Base-by-base conservation (phyloP, 2,797 vertebrate genomes). In the Alosa sapidissima region DNA sequence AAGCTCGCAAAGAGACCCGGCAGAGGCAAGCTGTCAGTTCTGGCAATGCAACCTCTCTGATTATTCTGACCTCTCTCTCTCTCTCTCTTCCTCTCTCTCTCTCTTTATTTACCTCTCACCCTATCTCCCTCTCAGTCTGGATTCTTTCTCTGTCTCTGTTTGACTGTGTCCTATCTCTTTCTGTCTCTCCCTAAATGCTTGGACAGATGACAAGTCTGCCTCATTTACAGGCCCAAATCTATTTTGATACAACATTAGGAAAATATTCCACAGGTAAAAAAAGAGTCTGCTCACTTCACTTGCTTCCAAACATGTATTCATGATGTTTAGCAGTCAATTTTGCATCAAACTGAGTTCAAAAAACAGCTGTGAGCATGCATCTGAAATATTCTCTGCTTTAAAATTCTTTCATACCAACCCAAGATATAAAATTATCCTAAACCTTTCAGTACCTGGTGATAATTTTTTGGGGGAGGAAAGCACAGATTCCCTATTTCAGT, bases 1-100 rank as follows among this genome's bases (percentile, higher is more conserved):
- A 85, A 19, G 78, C 48, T 84, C 54, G 54, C 51, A 82, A 86
- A 89, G 85, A 88, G 84, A 68, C 85, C 81, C 36, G 28, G 14
- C 83, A 84, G 28, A 84, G 83, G 81, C 10, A 33, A 45, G 24
- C 86, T 78, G 82, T 85, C 87, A 83, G 78, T 16, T 49, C 14
- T 47, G 48, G 65, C 65, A 72, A 36, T 16, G 33, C 28, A 36
- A 14, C 33, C 33, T 72, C 65, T 72, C 65, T 72, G 21, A 62
- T 62, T 36, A 14, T 41, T 72, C 28, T 68, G 28, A 36, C 62
- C 62, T 41, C 33, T 72, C 28, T 72, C 65, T 72, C 13, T 41
- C 62, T 68, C 11, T 28, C 60, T 65, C 9, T 28, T 62, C 65
- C 55, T 8, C n/a, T 58, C 5, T 21, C 52, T 55, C 14, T 55